These are phyloP conservation scores for Liodrosophila aerea DNA, from an alignment of 2,888 invertebrate species.

Conservation along the genomic window DNA sequence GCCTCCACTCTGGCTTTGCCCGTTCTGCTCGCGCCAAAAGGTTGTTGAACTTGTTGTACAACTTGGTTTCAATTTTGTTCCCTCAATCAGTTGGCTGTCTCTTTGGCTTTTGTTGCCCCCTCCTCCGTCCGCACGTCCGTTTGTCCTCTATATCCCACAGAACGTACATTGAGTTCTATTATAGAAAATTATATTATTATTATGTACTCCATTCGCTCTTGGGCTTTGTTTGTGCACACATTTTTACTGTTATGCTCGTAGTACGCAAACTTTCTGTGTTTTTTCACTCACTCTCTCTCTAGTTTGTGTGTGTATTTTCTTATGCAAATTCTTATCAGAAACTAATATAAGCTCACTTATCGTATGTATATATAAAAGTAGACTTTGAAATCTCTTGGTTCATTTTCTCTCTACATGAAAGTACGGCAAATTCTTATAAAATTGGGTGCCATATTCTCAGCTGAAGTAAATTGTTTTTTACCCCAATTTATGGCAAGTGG, in stretches of 20 bases:
- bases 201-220: conserved; percentile 63
- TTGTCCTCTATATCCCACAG: conserved; percentile 13
- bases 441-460: too few species aligned
- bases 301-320: neutral
- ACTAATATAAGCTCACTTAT: neutral
- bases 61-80: conserved; percentile 63
- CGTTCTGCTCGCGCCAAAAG: conserved; percentile 32
- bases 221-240: conserved; percentile 51
- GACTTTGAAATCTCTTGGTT: too few species aligned
- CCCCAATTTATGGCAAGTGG: conserved; percentile 10
- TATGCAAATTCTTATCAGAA: conserved; percentile 39
- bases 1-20: conserved; percentile 7
- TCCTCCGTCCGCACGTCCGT: neutral
- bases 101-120: conserved; percentile 49
- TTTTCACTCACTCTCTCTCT: neutral
- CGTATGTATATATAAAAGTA: neutral
- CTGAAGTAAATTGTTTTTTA: neutral
- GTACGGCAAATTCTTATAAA: too few species aligned
- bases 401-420: too few species aligned
- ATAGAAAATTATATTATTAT: conserved; percentile 77
- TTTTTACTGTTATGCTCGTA: conserved; percentile 67
- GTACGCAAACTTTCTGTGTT: conserved; percentile 18
- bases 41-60: conserved; percentile 69
- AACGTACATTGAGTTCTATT: conserved; percentile 61
- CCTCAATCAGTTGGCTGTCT: conserved; percentile 71